Evolutionary conservation across 2,113 vertebrate species (phyloP), one percentile per base, ranked within the genome.

Genomic region (Oryctolagus cuniculus): DNA sequence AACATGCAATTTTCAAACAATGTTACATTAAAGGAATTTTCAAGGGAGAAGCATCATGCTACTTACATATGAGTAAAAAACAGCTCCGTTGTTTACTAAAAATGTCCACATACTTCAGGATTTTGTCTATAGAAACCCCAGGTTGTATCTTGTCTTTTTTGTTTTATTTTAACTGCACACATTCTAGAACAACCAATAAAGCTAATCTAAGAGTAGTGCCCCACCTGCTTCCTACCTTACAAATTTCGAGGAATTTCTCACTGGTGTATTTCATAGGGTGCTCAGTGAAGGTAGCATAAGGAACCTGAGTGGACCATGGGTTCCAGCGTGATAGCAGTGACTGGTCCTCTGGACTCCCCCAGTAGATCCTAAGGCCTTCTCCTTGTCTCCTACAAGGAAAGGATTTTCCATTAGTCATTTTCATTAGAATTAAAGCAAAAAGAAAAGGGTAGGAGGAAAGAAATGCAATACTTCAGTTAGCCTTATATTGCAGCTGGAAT

Each of bases 291-390:
- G 98, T 99, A 51, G 98, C 95, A 74, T 94, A 99, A 8, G 98
- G 98, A 74, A 98, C 94, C 49, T 99, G 98, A 0, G 85, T 97
- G 91, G 99, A 93, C 74, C 99, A 99, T 2, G 98, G 98, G 92
- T 99, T 99, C 99, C 99, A 99, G 15, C 96, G 98, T 27, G 98
- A 98, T 6, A 95, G 27, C 27, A 99, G 95, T 2, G 98, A 97
- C 25, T 98, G 98, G 63, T 99, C 98, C 78, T 98, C 98, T 12
- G 97, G 95, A 77, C 91, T 88, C 90, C 99, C 98, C 97, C 97
- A 99, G 96, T 96, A 98, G 89, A 99, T 93, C 34, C 99, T 98
- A 80, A 99, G 58, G 8, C 98, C 99, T 96, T 99, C 98, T 87
- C 98, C 99, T 10, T 98, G 98, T 97, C 98, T 98, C 97, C 98